These are phyloP conservation scores for Lophura nycthemera DNA, from an alignment of 2,113 vertebrate species.

Conservation along the genomic window DNA sequence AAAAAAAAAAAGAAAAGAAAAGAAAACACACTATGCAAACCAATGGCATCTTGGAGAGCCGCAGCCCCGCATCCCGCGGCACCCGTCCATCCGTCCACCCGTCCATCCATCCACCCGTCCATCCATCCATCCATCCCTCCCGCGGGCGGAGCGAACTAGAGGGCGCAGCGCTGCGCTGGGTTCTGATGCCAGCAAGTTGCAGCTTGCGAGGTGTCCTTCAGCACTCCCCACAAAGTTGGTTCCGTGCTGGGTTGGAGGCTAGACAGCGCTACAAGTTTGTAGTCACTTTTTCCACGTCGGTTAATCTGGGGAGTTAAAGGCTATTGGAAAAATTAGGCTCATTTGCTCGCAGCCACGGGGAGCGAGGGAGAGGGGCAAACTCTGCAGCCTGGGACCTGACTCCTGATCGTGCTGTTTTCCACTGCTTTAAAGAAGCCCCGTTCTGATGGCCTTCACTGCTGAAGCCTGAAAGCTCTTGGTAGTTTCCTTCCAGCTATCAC, in stretches of 20 bases:
- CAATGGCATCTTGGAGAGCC: constrained; percentile 69
- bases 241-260: constrained; percentile 75
- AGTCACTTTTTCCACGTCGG: constrained; percentile 80
- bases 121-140: background rate
- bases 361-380: constrained; percentile 33
- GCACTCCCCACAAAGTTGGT: constrained; percentile 74
- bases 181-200: constrained; percentile 70
- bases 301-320: constrained; percentile 74
- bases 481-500: constrained; percentile 20
- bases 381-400: background rate
- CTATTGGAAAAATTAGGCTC: constrained; percentile 81
- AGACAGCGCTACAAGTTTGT: constrained; percentile 70
- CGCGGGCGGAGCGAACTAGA: constrained; percentile 61
- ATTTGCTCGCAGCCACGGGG: constrained; percentile 62
- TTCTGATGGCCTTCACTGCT: constrained; percentile 33
- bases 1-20: background rate
- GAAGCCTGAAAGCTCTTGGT: constrained; percentile 21
- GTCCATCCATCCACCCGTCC: background rate
- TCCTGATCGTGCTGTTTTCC: constrained; percentile 1
- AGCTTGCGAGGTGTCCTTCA: constrained; percentile 78
- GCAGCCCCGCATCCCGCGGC: constrained; percentile 60
- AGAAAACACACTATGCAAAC: background rate
- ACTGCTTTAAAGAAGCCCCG: constrained; percentile 23
- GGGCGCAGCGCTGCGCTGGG: constrained; percentile 69
- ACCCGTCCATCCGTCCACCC: constrained; percentile 1